Conservation (phyloP, 1,140 invertebrate species). For the Sitophilus oryzae region DNA sequence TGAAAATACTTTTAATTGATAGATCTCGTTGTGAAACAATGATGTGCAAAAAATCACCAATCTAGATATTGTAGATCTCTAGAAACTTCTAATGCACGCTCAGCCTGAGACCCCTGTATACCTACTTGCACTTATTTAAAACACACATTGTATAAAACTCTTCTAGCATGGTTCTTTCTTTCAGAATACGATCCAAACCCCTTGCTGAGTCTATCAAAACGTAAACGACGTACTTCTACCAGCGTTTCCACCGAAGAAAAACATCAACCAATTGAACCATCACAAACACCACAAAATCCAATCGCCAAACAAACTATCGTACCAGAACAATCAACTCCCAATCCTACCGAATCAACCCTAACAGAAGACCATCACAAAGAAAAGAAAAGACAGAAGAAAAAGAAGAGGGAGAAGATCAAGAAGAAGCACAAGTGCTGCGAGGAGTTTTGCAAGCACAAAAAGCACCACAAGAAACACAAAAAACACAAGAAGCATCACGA, state of each 20-base stretch:
- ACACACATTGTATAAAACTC: no score
- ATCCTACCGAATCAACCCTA: conserved; percentile 29
- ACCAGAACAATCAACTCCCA: conserved; percentile 20
- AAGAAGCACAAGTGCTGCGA: conserved; percentile 66
- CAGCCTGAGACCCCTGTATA: no score
- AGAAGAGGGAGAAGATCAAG: conserved; percentile 61
- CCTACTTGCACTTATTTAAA: no score
- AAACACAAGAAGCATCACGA: conserved; percentile 71
- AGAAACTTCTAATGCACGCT: no score
- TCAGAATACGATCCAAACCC: conserved; percentile 75
- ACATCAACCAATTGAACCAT: conserved; percentile 41
- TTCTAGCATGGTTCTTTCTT: no score
- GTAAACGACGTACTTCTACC: conserved; percentile 60
- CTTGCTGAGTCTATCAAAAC: conserved; percentile 64
- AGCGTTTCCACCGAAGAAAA: conserved; percentile 50
- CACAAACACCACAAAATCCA: conserved; percentile 6
- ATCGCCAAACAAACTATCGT: neutral
- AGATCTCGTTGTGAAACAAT: no score
- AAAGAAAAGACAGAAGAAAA: conserved; percentile 64
- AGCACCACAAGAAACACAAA: conserved; percentile 67
- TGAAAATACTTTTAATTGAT: no score
- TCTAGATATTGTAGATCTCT: no score
- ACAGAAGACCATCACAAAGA: conserved; percentile 50
- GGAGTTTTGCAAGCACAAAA: conserved; percentile 64
- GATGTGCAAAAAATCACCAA: no score